Conservation (phyloP, 1,140 invertebrate species). For the Drosophila melanogaster region DNA sequence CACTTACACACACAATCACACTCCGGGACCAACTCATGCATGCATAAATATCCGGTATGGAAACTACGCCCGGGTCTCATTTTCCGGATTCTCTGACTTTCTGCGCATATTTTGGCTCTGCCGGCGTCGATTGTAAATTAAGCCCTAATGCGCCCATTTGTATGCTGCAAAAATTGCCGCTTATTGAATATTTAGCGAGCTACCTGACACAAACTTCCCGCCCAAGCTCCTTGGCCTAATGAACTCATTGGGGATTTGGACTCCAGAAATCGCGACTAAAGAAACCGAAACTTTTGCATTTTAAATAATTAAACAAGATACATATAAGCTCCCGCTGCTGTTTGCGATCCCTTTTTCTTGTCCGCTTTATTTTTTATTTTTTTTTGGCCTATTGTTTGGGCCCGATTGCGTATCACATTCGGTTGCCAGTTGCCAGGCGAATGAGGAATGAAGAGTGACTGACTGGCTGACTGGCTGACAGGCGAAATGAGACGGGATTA, state of each 20-base stretch:
- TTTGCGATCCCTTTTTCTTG: constrained; percentile 11
- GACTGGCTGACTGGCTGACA: constrained; percentile 26
- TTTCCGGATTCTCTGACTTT: constrained; percentile 37
- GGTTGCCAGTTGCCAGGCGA: constrained; percentile 54
- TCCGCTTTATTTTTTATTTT: background rate
- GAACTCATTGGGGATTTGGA: constrained; percentile 77
- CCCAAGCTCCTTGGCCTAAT: constrained; percentile 42
- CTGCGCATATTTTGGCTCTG: constrained; percentile 56
- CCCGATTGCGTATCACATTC: constrained; percentile 26
- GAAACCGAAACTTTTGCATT: constrained; percentile 56
- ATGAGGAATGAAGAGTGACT: constrained; percentile 38
- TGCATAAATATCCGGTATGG: constrained; percentile 42
- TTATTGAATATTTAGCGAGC: constrained; percentile 81
- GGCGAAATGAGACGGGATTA: constrained; percentile 47
- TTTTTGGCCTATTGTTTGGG: constrained; percentile 11
- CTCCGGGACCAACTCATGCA: constrained; percentile 24
- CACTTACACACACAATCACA: constrained; percentile 7
- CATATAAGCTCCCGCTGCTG: constrained; percentile 6
- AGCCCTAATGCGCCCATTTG: constrained; percentile 81
- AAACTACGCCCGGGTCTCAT: constrained; percentile 50
- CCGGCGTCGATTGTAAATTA: constrained; percentile 76
- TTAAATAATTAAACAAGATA: constrained; percentile 76
- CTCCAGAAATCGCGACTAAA: constrained; percentile 23
- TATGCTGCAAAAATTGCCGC: constrained; percentile 82
- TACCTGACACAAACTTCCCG: constrained; percentile 18